These are phyloP conservation scores for Pelodytes ibericus DNA, from an alignment of 2,797 vertebrate genomes.

Conservation along the genomic window DNA sequence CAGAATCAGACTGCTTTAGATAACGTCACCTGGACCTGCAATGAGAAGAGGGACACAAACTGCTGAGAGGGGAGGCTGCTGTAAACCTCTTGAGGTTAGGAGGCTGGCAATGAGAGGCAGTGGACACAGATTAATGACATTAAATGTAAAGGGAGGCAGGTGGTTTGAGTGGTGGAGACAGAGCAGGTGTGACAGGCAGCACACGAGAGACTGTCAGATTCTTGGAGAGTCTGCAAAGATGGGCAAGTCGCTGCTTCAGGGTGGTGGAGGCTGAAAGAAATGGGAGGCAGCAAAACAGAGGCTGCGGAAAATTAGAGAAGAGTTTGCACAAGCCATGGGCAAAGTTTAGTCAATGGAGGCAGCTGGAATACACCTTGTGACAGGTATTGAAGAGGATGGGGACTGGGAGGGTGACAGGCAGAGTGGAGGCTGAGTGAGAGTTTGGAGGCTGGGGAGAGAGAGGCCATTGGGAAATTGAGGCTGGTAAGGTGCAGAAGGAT, in stretches of 20 bases:
- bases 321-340: no score
- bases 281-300: not conserved
- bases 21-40: no score
- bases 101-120: not conserved
- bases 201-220: not conserved
- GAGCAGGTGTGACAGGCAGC: not conserved
- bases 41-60: not conserved
- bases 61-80: not conserved
- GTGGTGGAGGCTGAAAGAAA: not conserved
- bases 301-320: not conserved
- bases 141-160: not conserved
- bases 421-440: not conserved
- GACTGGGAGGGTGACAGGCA: not conserved
- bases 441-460: not conserved
- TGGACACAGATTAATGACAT: not conserved
- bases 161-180: not conserved
- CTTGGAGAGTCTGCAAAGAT: no score
- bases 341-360: no score
- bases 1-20: no score
- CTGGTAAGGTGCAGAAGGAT: no score
- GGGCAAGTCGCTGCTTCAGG: no score
- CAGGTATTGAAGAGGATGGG: not conserved
- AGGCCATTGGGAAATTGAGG: not conserved
- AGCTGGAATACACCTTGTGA: no score
- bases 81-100: no score